Percentiles rank a stretch among this genome's conserved stretches.
Evolutionary conservation across 2,113 vertebrate genomes (phyloP).

Genomic region (Anolis carolinensis): DNA sequence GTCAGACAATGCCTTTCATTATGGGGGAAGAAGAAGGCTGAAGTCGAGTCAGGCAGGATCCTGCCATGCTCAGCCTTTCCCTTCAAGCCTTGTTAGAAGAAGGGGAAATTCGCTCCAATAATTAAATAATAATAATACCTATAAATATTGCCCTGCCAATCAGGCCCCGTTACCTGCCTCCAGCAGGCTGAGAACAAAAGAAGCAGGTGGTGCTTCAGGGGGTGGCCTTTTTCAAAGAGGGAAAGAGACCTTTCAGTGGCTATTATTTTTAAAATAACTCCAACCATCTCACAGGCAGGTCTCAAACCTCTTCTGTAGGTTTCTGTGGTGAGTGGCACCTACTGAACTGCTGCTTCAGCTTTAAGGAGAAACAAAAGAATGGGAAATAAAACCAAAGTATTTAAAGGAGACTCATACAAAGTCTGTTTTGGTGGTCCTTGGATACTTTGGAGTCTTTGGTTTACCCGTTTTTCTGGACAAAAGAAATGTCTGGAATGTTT

Average conservation of each 20-base stretch:
- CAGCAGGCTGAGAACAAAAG: conserved; percentile 13
- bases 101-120: neutral
- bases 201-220: neutral
- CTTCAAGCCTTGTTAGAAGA: neutral
- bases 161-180: neutral
- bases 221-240: no score
- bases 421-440: no score
- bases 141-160: no score
- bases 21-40: neutral
- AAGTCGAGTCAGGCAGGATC: neutral
- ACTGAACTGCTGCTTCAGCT: neutral
- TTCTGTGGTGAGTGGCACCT: neutral
- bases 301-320: neutral
- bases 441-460: no score
- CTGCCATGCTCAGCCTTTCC: neutral
- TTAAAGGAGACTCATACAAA: no score
- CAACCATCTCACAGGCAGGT: neutral
- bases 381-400: no score
- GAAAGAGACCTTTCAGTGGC: no score
- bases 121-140: neutral
- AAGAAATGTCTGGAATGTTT: no score
- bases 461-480: no score
- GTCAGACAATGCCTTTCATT: conserved; percentile 3
- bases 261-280: no score
- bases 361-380: no score